Evolutionary conservation across 2,888 invertebrate genomes (phyloP).

Genomic region (Idaea straminata): DNA sequence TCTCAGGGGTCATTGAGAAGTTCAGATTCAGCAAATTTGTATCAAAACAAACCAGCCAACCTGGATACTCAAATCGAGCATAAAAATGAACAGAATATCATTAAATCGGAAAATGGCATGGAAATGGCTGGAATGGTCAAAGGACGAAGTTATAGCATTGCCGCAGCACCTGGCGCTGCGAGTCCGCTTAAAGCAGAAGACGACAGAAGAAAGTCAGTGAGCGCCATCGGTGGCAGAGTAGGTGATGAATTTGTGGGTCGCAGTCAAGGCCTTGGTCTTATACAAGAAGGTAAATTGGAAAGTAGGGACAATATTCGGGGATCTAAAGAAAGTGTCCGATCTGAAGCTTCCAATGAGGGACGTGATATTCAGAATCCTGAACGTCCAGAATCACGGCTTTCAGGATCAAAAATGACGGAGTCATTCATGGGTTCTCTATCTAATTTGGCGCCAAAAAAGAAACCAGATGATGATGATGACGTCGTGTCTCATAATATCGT

Average conservation of each 20-base stretch:
- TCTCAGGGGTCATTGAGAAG: conserved; percentile 65
- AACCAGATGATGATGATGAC: conserved; percentile 69
- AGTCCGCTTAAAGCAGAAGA: conserved; percentile 71
- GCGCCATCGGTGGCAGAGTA: conserved; percentile 66
- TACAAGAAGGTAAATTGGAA: conserved; percentile 69
- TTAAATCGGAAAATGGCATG: conserved; percentile 59
- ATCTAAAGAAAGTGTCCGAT: conserved; percentile 66
- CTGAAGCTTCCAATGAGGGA: conserved; percentile 58
- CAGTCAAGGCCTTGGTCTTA: conserved; percentile 66
- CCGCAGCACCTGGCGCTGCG: conserved; percentile 71
- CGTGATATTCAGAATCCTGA: conserved; percentile 48
- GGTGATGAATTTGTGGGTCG: conserved; percentile 59
- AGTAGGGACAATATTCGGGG: conserved; percentile 68
- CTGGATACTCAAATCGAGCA: conserved; percentile 66
- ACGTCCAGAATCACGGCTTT: conserved; percentile 70
- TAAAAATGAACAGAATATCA: conserved; percentile 54
- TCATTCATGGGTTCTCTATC: conserved; percentile 71
- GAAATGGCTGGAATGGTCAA: conserved; percentile 69
- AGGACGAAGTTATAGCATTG: conserved; percentile 77
- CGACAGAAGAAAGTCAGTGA: conserved; percentile 74
- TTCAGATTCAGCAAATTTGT: conserved; percentile 52
- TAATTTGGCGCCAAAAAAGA: conserved; percentile 55
- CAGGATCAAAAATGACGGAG: conserved; percentile 73
- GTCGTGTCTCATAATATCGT: conserved; percentile 61
- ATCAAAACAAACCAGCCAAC: conserved; percentile 66